phyloP scores from a whole-genome alignment of 2,888 invertebrate species.

The Deladenus siricidicola region DNA sequence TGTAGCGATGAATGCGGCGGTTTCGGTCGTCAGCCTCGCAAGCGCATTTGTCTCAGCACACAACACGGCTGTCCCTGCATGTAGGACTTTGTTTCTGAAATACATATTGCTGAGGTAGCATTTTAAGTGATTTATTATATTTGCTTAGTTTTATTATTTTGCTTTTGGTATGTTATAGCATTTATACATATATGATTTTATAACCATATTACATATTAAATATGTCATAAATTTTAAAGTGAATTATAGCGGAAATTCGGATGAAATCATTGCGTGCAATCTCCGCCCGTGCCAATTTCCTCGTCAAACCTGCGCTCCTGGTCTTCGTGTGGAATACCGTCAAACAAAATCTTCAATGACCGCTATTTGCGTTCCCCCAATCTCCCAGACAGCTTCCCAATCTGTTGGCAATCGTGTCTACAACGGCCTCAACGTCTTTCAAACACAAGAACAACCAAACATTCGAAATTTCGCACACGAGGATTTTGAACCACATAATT shows the following conservation, averaged over 20 bases:
- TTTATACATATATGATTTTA: no score
- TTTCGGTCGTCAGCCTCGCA: slow-evolving; percentile 1
- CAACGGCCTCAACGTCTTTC: not conserved
- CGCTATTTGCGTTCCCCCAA: not conserved
- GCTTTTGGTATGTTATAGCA: no score
- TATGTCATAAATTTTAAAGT: not conserved
- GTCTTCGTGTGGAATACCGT: not conserved
- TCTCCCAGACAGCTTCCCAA: not conserved
- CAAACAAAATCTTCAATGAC: no score
- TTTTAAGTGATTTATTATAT: not conserved
- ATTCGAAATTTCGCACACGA: no score
- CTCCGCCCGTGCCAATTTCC: slow-evolving; percentile 1
- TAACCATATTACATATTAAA: no score
- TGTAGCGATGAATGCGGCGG: slow-evolving; percentile 1
- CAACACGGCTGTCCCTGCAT: slow-evolving; percentile 4
- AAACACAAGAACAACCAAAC: not conserved
- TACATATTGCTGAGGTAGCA: no score
- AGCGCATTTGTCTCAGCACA: slow-evolving; percentile 1
- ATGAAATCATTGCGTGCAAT: slow-evolving; percentile 5
- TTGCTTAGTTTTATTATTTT: not conserved
- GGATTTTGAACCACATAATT: not conserved
- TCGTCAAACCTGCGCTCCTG: not conserved
- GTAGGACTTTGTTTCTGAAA: no score
- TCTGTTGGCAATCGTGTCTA: not conserved
- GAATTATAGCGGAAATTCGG: not conserved